Base-by-base conservation (phyloP, 92 coral and sea anemone genomes). In the Zoanthus sansibaricus region DNA sequence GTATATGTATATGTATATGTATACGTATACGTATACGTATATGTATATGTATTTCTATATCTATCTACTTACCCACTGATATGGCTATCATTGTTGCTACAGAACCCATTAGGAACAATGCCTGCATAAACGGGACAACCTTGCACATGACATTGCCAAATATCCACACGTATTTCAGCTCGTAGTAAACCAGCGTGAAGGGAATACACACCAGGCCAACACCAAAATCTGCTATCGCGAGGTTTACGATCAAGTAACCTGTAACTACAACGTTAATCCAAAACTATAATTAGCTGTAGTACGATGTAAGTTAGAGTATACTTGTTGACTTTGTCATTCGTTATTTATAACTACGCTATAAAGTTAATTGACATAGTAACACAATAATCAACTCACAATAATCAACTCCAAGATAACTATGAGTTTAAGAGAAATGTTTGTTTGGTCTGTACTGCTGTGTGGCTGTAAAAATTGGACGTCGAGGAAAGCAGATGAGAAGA, bases 21-120 rank as follows among this genome's bases (percentile, higher is more conserved):
- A 37, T 37, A 37, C 0, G 3, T 4, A 37, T 37, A 37, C 0
- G 3, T 4, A 37, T 37, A 37, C 1, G 3, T 4, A 37, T 37
- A 37, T 37, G 3, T 4, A 37, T 37, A 37, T 37, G 3, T 4
- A n/a, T 62, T 9, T 5, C 4, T 4, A n/a, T 62, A 17, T 62
- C 15, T 1, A 15, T 25, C 25, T 5, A 30, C 96, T 90, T 89
- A 97, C 99, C 99, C 17, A 97, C 76, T 55, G 98, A 95, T 62
- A 97, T 97, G 6, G 98, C 97, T 82, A 96, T 82, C 94, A 95
- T 90, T 4, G 99, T 95, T 54, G 94, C 99, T 44, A 97, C 99
- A 14, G 99, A 97, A 20, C 98, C 99, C 98, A 97, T 95, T 76
- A 97, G 84, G 79, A 96, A 97, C 37, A 96, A 86, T 4, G 94